Conservation (phyloP, 2,797 vertebrate species). For the Malacoraja senta region DNA sequence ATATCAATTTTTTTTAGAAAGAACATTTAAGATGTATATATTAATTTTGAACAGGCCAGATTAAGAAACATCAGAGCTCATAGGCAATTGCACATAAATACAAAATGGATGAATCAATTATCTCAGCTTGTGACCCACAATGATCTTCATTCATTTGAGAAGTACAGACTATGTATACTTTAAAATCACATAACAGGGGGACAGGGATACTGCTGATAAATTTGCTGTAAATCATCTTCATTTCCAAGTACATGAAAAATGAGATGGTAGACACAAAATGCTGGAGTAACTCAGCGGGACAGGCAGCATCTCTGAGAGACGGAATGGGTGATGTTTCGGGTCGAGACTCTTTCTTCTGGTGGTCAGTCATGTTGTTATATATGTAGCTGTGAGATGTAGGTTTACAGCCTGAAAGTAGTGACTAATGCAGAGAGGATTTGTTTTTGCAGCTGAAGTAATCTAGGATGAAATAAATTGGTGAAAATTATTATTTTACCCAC, state of each 20-base stretch:
- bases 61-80: not conserved
- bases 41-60: not conserved
- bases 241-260: not conserved
- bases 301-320: too few relatives aligned
- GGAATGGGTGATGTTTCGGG: too few relatives aligned
- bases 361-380: not conserved
- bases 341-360: too few relatives aligned
- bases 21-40: not conserved
- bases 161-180: not conserved
- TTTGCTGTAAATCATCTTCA: not conserved
- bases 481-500: not conserved
- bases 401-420: not conserved
- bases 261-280: not conserved
- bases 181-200: not conserved
- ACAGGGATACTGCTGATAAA: not conserved
- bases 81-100: not conserved
- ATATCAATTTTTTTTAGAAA: not conserved
- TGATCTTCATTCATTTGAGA: not conserved
- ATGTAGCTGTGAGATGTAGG: not conserved
- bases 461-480: not conserved
- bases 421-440: not conserved
- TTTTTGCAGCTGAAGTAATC: not conserved
- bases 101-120: not conserved
- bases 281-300: too few relatives aligned
- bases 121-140: not conserved